Base-by-base conservation (phyloP, 2,797 vertebrate genomes). In the Onychomys leucogaster region DNA sequence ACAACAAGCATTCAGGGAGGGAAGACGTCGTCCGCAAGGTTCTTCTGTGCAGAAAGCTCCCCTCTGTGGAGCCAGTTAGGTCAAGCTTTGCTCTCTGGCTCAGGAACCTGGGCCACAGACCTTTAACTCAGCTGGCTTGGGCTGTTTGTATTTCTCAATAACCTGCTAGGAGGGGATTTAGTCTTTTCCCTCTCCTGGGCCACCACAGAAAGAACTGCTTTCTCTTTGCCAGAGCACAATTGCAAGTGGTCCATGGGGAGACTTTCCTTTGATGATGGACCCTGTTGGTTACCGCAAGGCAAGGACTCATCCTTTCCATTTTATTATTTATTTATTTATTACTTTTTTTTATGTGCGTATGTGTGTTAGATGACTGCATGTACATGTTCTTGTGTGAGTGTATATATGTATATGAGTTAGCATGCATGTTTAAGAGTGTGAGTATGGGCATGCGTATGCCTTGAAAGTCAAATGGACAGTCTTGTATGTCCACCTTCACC, bases 161-260 rank as follows among this genome's bases (percentile, higher is more conserved):
- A 57, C 25, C 2, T 2, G 34, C 52, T 59, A 91, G 23, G 19
- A 77, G 13, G 49, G 25, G 0, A 25, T 76, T 43, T 34, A 29
- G 29, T 83, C 23, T 59, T 90, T 81, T 49, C 19, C 14, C 32
- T 82, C 14, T 21, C 41, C 1, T 61, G 55, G 43, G 73, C 27
- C 63, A 80, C 57, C 2, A 32, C 0, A 19, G 52, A 2, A 21
- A 11, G 37, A 63, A 34, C 29, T 9, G 27, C 23, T 77, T 91
- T 90, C 6, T 71, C 29, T 83, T 94, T 94, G 87, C 90, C 71
- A 91, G 71, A 76, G 52, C 19, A 82, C 10, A 67, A 67, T 86
- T 71, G 57, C 7, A 82, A 82, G 37, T 55, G 41, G 59, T 71
- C 23, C 46, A 49, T 21, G 9, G 34, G 6, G 10, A 32, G 46